Evolutionary conservation across 1,140 invertebrate genomes (phyloP), one percentile per base, ranked within the genome.

Genomic region (Aphelinus certus): DNA sequence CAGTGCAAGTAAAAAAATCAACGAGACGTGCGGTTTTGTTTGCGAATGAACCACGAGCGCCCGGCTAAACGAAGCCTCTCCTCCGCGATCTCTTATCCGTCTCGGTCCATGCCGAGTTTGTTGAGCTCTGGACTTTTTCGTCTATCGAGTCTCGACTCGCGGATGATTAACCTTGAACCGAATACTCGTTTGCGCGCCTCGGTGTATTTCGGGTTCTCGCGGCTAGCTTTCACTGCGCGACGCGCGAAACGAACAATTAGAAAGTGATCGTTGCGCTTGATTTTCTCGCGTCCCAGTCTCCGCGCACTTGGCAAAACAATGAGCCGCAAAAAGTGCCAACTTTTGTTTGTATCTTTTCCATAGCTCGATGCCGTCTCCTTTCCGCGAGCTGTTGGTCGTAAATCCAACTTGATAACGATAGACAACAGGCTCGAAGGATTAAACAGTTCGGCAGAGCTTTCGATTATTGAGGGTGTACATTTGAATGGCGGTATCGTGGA

Each of bases 91-190:
- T 51, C 67, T 70, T 75, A 70, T 75, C 67, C 53, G 53, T 47
- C 60, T 53, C 58, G 46, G 66, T 76, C 74, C 64, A 67, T 60
- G 60, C 56, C 55, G 60, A 71, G 7, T 76, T 71, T 56, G 61
- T 76, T 71, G 67, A 67, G 74, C 55, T 55, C 64, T 51, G 7
- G 26, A 26, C 57, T 43, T 57, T 74, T 61, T 68, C 64, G 65
- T 60, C 7, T 57, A 74, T 68, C 5, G 48, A 68, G 69, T 68
- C 64, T 45, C 9, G 67, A 57, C 61, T 55, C 65, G 51, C 48
- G 66, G 43, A 58, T 64, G 73, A 75, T 75, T 69, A 64, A 74
- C 72, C 72, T 74, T 74, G 65, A 74, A 55, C 57, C 49, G 45
- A 2, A 1, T 1, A 1, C 42, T 53, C 7, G 43, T 43, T 7